phyloP scores from a whole-genome alignment of 1,140 invertebrate species.

The Arctopsyche grandis region DNA sequence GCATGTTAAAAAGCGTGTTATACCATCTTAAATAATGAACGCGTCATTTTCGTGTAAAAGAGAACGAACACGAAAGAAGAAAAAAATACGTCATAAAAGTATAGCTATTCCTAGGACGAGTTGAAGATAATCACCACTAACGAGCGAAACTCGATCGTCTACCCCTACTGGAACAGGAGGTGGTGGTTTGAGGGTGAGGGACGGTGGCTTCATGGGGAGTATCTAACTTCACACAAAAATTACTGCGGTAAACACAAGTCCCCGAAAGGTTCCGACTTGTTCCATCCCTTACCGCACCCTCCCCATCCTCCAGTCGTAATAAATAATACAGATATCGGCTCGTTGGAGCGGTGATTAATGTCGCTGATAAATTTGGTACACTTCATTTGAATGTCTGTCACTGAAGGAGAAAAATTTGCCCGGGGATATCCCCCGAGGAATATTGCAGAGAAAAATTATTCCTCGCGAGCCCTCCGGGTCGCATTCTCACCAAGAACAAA shows the following conservation, averaged over 20 bases:
- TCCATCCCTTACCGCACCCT: too few species aligned
- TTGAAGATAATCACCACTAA: constrained; percentile 7
- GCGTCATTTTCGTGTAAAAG: too few species aligned
- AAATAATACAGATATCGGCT: constrained; percentile 1
- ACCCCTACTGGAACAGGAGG: background rate
- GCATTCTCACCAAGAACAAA: background rate
- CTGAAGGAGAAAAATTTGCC: constrained; percentile 8
- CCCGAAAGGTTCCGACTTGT: too few species aligned
- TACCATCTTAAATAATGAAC: too few species aligned
- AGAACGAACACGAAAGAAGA: too few species aligned
- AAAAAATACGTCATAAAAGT: background rate
- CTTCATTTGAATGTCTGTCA: constrained; percentile 42
- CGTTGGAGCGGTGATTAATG: constrained; percentile 47
- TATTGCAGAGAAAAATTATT: background rate
- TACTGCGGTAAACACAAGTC: too few species aligned
- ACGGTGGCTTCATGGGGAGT: too few species aligned
- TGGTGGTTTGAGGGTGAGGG: background rate
- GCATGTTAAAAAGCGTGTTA: too few species aligned
- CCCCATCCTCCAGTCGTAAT: background rate
- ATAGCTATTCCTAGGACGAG: background rate
- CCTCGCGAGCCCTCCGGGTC: background rate
- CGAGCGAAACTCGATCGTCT: background rate
- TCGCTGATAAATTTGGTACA: constrained; percentile 53
- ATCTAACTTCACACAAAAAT: too few species aligned
- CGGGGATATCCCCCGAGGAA: background rate